Evolutionary conservation across 2,113 vertebrate genomes (phyloP).

Genomic region (Etheostoma cragini): DNA sequence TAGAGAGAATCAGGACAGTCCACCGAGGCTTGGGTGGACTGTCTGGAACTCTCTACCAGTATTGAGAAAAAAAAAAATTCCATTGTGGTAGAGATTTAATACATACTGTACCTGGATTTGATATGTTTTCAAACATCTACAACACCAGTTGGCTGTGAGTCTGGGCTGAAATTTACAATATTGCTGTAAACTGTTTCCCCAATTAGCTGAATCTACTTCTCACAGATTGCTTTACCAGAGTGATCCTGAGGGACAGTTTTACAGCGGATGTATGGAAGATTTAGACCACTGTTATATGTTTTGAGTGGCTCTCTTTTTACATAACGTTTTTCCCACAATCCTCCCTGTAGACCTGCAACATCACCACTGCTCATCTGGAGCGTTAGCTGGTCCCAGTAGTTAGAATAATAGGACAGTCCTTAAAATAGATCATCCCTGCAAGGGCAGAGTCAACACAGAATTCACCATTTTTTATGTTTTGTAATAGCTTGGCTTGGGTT

Average conservation of each 20-base stretch:
- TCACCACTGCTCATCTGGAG: slow-evolving; percentile 23
- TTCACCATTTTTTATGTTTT: background rate
- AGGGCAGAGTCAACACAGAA: background rate
- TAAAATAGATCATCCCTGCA: slow-evolving; percentile 40
- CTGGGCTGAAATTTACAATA: slow-evolving; percentile 1
- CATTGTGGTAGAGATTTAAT: background rate
- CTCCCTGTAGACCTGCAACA: slow-evolving; percentile 42
- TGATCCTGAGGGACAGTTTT: slow-evolving; percentile 20
- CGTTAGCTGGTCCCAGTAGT: slow-evolving; percentile 7
- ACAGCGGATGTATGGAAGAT: slow-evolving; percentile 16
- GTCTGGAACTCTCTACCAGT: accelerated
- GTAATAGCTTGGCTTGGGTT: background rate
- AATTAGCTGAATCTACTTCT: slow-evolving; percentile 10
- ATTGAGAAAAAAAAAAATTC: background rate
- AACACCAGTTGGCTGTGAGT: background rate
- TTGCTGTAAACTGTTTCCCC: background rate
- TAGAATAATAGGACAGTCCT: slow-evolving; percentile 10
- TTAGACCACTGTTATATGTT: slow-evolving; percentile 16
- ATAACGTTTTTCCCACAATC: slow-evolving; percentile 49
- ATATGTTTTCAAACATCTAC: background rate
- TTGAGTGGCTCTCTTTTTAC: slow-evolving; percentile 21
- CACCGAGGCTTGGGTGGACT: background rate
- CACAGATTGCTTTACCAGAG: slow-evolving; percentile 44
- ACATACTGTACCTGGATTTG: background rate
- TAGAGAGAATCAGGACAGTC: background rate